These are phyloP conservation scores for Macroglossus sobrinus DNA, from an alignment of 2,113 vertebrate genomes.

Conservation along the genomic window DNA sequence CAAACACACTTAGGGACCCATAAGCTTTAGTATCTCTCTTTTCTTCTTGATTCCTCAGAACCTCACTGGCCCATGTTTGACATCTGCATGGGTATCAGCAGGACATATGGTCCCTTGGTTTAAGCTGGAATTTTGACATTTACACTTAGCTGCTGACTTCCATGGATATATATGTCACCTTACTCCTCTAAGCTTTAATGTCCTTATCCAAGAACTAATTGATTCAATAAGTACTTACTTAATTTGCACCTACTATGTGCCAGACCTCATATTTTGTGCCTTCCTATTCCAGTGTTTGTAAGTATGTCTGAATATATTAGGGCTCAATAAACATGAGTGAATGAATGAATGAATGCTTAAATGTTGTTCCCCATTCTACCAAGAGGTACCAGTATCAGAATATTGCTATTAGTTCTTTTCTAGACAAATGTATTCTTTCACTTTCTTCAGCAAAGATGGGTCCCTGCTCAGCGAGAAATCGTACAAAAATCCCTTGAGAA, in stretches of 20 bases:
- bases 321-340: not conserved
- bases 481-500: not conserved
- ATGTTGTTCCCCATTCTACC: not conserved
- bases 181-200: not conserved
- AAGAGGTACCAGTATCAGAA: conserved; percentile 43
- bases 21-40: not conserved
- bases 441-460: not conserved
- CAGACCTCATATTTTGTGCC: not conserved
- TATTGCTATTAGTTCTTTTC: not conserved
- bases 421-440: not conserved
- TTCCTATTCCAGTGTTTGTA: not conserved
- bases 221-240: not conserved
- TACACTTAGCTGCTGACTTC: not conserved
- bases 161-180: not conserved
- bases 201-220: not conserved
- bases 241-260: not conserved
- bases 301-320: not conserved
- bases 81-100: not conserved
- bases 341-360: not conserved
- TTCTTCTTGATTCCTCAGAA: not conserved
- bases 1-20: rapidly evolving
- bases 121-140: not conserved
- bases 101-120: too few species aligned
- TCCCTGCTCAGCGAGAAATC: not conserved
- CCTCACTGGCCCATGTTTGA: not conserved